A percentile compares a stretch with the other conserved stretches of the same genome.
phyloP scores from a whole-genome alignment of 2,797 vertebrate species.

The Eospalax fontanierii region DNA sequence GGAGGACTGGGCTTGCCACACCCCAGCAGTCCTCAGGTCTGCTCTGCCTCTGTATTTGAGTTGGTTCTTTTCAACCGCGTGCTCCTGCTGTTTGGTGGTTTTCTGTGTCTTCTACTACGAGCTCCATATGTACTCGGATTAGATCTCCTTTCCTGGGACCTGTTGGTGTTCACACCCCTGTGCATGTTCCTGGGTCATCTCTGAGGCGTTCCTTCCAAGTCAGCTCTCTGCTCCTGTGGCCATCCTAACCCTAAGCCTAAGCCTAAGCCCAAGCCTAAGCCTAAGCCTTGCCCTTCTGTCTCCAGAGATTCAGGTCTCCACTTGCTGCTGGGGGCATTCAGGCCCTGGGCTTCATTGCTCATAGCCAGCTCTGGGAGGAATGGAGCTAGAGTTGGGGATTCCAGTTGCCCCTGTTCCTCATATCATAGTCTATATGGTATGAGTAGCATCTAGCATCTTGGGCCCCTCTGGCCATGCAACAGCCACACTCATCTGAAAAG shows the following conservation, averaged over 20 bases:
- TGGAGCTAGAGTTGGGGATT: not conserved
- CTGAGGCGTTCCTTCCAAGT: not conserved
- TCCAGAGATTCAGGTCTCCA: not conserved
- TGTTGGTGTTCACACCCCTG: not conserved
- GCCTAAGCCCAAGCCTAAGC: too few species aligned
- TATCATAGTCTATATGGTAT: accelerated
- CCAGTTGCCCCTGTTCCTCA: too few species aligned
- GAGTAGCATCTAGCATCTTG: not conserved
- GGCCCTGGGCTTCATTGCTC: not conserved
- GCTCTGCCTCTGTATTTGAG: not conserved
- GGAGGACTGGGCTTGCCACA: not conserved
- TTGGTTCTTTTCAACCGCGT: not conserved
- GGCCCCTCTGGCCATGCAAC: not conserved
- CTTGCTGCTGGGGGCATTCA: not conserved
- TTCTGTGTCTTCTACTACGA: not conserved
- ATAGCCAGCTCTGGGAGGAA: not conserved
- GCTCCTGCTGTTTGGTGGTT: not conserved
- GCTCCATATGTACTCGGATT: not conserved
- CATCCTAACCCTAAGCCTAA: too few species aligned
- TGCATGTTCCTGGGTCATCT: not conserved
- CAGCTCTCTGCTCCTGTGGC: too few species aligned
- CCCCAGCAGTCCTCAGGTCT: too few species aligned
- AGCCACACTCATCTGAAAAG: not conserved
- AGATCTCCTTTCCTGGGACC: not conserved
- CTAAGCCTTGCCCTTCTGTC: not conserved